Percentiles rank a stretch among this genome's conserved stretches.
Conservation (phyloP, 2,113 vertebrate species). For the Trichomycterus rosablanca region DNA sequence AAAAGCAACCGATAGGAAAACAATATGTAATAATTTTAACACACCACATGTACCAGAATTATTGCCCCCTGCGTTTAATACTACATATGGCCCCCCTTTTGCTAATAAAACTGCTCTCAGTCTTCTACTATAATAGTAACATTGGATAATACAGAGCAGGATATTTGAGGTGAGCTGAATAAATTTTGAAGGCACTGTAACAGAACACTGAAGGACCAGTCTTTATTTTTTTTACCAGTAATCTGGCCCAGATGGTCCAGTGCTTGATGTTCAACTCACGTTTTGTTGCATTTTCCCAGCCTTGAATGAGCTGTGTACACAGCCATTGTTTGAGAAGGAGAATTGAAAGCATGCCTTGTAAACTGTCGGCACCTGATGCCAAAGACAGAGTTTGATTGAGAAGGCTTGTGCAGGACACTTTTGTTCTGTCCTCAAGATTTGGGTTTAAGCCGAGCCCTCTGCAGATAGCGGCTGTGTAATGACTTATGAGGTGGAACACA, state of each 20-base stretch:
- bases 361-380: slow-evolving; percentile 64
- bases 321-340: slow-evolving; percentile 76
- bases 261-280: slow-evolving; percentile 72
- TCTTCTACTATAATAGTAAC: slow-evolving; percentile 28
- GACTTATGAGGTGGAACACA: slow-evolving; percentile 28
- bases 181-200: no score
- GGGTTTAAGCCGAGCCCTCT: slow-evolving; percentile 47
- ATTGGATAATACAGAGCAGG: slow-evolving; percentile 52
- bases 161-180: no score
- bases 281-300: slow-evolving; percentile 65
- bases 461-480: slow-evolving; percentile 33
- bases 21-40: no score
- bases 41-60: no score
- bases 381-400: slow-evolving; percentile 64
- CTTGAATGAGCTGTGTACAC: slow-evolving; percentile 71
- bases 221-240: slow-evolving; percentile 59
- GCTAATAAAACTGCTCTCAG: no score
- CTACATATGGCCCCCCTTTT: no score
- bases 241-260: slow-evolving; percentile 62
- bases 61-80: no score
- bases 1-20: no score
- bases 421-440: slow-evolving; percentile 51
- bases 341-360: slow-evolving; percentile 74
- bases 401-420: slow-evolving; percentile 56
- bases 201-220: slow-evolving; percentile 59